Evolutionary conservation across 2,888 invertebrate species (phyloP), one percentile per base, ranked within the genome.

Genomic region (Tortricodes alternella): DNA sequence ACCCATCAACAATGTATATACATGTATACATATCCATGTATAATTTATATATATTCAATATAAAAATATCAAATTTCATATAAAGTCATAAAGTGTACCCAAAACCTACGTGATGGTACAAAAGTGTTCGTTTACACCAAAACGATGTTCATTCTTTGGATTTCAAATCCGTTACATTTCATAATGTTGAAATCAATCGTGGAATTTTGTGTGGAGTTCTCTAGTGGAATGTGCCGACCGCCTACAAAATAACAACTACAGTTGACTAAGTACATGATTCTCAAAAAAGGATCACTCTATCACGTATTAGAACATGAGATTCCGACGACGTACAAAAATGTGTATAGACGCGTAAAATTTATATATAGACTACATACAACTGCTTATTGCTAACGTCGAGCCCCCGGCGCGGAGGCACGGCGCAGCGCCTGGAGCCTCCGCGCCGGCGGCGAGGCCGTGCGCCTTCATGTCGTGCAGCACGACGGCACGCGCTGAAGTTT

Each of bases 41-140:
- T 89, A 89, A 88, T 89, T 89, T 89, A 89, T 89, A 89, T 89
- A 89, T 89, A 89, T 89, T 88, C 84, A 89, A 88, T 89, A 89
- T 85, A 90, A 90, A 90, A 90, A 90, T 89, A 89, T 89, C 80
- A 89, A 89, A 89, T 89, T 90, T 90, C 80, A 89, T 90, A 89
- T 89, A 90, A 90, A 90, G 89, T 89, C 89, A 89, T 89, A 90
- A 90, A 90, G 88, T 89, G 90, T 90, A 90, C 90, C 90, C 90
- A 90, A 90, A 90, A 89, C 89, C 89, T 90, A 90, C 89, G 85
- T 86, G 87, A 84, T 89, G 89, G 89, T 89, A 89, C 89, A 86
- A 88, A 88, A 82, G 87, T 85, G 83, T 75, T 80, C 74, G 66
- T 67, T 71, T 67, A 78, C 88, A 83, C 89, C 86, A 85, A 89